These are phyloP conservation scores for Gymnopithys bicolor DNA, from an alignment of 2,797 vertebrate genomes.

Conservation along the genomic window DNA sequence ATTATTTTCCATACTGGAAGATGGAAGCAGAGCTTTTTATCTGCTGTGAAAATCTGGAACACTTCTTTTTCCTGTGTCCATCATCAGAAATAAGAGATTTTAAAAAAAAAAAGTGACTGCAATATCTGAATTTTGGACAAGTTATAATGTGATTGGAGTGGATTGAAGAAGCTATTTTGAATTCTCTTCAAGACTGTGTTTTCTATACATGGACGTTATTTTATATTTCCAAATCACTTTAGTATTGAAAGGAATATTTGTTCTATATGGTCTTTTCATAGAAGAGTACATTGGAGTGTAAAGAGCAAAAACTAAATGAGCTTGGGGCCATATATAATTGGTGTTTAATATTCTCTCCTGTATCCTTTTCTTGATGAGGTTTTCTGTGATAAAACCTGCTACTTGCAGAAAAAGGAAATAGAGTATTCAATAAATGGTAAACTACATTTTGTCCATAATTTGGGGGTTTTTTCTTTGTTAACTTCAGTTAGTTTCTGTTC, in stretches of 20 bases:
- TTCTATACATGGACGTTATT: neutral
- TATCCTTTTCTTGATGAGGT: neutral
- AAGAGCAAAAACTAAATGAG: neutral
- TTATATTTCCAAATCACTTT: neutral
- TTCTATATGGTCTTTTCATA: neutral
- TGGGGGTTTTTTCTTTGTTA: neutral
- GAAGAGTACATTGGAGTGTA: neutral
- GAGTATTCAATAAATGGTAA: neutral
- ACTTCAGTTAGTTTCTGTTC: neutral
- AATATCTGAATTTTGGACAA: neutral
- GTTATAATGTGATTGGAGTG: neutral
- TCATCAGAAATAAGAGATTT: neutral
- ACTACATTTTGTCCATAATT: neutral
- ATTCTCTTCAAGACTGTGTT: neutral
- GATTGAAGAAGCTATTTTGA: neutral
- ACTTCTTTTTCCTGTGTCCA: neutral
- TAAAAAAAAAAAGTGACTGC: neutral
- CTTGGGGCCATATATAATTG: neutral
- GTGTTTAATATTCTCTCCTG: neutral
- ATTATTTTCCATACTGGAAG: neutral
- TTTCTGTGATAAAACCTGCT: neutral
- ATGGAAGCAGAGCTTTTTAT: neutral
- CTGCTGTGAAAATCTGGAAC: neutral
- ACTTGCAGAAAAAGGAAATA: neutral
- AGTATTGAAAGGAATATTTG: neutral